Conservation (phyloP, 2,113 vertebrate genomes). For the Ramphastos sulfuratus region DNA sequence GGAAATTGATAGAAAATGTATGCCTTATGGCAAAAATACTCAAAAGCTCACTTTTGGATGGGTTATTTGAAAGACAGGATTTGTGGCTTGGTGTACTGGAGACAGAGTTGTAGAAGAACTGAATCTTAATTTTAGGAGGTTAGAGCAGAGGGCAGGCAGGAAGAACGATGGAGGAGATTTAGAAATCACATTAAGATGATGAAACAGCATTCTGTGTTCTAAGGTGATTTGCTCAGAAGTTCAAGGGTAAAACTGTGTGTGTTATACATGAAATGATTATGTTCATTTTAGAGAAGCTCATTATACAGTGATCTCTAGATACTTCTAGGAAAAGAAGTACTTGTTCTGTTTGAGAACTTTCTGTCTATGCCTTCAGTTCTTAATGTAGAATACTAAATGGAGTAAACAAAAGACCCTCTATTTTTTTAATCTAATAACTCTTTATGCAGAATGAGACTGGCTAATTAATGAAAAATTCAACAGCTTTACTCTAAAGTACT, state of each 20-base stretch:
- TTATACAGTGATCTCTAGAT: background rate
- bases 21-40: too few relatives aligned
- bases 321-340: background rate
- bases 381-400: background rate
- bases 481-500: background rate
- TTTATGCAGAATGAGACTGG: background rate
- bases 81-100: too few relatives aligned
- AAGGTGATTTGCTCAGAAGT: background rate
- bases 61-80: too few relatives aligned
- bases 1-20: too few relatives aligned
- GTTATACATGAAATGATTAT: background rate
- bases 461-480: background rate
- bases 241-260: background rate
- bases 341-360: background rate
- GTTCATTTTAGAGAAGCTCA: background rate
- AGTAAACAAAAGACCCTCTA: accelerated
- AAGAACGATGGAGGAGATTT: too few relatives aligned
- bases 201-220: too few relatives aligned
- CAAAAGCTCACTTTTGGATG: too few relatives aligned
- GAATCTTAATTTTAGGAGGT: too few relatives aligned
- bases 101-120: too few relatives aligned
- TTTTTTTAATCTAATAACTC: background rate
- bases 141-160: too few relatives aligned
- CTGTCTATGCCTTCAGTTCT: background rate
- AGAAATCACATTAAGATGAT: too few relatives aligned